Base-by-base conservation (phyloP, 2,888 invertebrate species). In the Andrena marginata region DNA sequence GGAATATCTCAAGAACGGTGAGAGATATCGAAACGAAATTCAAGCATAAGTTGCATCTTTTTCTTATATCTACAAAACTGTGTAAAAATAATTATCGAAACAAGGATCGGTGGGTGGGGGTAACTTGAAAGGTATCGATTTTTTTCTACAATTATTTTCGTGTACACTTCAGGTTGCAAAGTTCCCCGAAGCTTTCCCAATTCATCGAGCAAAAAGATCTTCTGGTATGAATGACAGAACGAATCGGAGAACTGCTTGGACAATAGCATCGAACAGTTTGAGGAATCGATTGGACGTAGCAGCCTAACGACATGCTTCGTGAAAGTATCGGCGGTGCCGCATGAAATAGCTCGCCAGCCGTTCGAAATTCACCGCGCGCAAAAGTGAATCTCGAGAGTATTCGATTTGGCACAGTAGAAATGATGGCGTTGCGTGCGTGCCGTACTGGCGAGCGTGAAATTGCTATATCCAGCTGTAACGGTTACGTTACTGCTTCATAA, bases 301-400 rank as follows among this genome's bases (percentile, higher is more conserved):
- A 5, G 33, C 51, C 26, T n/a, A 16, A 72, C 70, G 76, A 63
- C 83, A 62, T 26, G 73, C 35, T 63, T 74, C 75, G 84, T 82
- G 74, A 85, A 85, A 85, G 85, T 80, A 75, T 20, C 63, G 62
- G 42, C 73, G 51, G 59, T 72, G 70, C 59, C 74, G 84, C 69
- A 82, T 78, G 78, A 76, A 82, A 84, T 87, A 73, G 77, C 64
- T 63, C 23, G 68, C 33, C 68, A 73, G 48, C 51, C 77, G 68
- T 78, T 80, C 59, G 70, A 82, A 82, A 87, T 82, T 87, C 71
- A 76, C 79, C 60, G 56, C 82, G 74, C 77, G 75, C 63, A 51
- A 78, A 72, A 79, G 59, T 51, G 70, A 84, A 84, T 84, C 60
- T 60, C 74, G 69, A 49, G 77, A 42, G 63, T 70, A 67, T 73